Evolutionary conservation across 2,797 vertebrate species (phyloP).

Genomic region (Falco berigora): DNA sequence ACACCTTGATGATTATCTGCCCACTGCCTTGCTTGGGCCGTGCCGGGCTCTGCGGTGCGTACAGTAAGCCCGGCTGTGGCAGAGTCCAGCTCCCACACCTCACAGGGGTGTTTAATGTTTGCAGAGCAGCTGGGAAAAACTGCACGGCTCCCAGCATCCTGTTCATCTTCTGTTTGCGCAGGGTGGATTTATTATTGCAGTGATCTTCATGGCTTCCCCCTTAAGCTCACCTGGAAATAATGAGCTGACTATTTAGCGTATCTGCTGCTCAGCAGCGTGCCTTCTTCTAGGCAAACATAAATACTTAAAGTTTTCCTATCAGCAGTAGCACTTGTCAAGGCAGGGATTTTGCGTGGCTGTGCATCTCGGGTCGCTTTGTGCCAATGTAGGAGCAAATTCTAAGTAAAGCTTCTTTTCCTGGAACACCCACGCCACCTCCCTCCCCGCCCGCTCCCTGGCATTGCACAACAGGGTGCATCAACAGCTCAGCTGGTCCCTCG

Average conservation of each 20-base stretch:
- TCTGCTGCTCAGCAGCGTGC: background rate
- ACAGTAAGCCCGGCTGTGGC: background rate
- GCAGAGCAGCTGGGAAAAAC: background rate
- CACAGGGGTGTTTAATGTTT: background rate
- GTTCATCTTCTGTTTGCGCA: background rate
- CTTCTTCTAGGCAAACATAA: background rate
- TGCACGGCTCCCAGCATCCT: rapidly evolving
- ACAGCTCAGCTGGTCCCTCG: background rate
- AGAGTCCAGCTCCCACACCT: background rate
- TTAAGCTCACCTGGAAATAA: background rate
- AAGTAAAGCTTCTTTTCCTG: background rate
- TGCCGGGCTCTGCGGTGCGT: background rate
- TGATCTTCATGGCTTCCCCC: background rate
- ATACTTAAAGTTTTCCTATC: background rate
- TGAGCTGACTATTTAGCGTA: background rate
- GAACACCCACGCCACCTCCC: rapidly evolving
- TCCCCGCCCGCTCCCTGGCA: background rate
- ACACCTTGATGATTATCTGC: background rate
- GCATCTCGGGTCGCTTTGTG: background rate
- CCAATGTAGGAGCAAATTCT: background rate
- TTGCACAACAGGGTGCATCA: background rate
- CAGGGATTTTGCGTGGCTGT: background rate
- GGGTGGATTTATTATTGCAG: background rate
- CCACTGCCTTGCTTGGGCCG: background rate
- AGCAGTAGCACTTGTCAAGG: background rate